Conservation (phyloP, 2,888 invertebrate species). For the Leptogaster cylindrica region DNA sequence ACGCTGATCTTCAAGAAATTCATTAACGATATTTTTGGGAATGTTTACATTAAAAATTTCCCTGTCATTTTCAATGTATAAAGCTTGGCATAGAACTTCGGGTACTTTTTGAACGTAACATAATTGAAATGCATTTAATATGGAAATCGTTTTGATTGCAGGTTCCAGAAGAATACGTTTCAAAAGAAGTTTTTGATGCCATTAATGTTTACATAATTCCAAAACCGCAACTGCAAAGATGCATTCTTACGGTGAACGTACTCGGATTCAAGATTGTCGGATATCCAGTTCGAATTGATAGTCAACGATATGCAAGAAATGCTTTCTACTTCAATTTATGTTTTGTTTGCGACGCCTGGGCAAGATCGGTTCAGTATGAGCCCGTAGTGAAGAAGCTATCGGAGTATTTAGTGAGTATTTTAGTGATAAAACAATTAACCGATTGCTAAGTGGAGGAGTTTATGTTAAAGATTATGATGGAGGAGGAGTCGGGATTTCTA, state of each 20-base stretch:
- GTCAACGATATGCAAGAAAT: conserved; percentile 88
- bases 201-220: conserved; percentile 95
- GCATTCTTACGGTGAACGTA: conserved; percentile 85
- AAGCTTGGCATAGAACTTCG: too few species aligned
- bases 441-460: conserved; percentile 20
- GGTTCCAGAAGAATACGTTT: conserved; percentile 89
- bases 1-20: too few species aligned
- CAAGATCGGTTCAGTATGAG: conserved; percentile 91
- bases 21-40: too few species aligned
- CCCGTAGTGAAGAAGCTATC: conserved; percentile 93
- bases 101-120: too few species aligned
- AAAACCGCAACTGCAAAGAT: conserved; percentile 87
- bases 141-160: too few species aligned
- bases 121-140: too few species aligned
- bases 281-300: conserved; percentile 88
- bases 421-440: neutral
- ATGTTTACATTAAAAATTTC: too few species aligned
- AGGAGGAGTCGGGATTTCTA: conserved; percentile 84
- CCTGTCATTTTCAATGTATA: too few species aligned
- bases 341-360: conserved; percentile 90
- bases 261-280: conserved; percentile 88
- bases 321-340: conserved; percentile 95
- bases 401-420: conserved; percentile 78
- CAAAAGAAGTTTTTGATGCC: conserved; percentile 92
- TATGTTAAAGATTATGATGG: conserved; percentile 85